Conservation (phyloP, 2,888 invertebrate species). For the Eupithecia vulgata region DNA sequence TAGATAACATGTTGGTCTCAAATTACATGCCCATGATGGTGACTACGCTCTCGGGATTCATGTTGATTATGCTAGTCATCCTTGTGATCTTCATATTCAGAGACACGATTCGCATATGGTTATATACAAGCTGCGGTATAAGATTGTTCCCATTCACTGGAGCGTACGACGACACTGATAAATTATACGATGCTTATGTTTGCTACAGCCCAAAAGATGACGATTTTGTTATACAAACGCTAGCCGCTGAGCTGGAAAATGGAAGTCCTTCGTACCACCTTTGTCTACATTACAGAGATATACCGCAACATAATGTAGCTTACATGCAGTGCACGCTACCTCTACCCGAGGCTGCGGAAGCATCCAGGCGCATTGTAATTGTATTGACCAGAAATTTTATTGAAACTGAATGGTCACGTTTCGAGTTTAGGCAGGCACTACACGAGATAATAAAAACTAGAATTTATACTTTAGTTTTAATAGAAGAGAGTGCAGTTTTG, state of each 20-base stretch:
- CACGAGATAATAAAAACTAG: conserved; percentile 93
- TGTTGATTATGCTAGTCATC: conserved; percentile 89
- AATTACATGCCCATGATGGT: conserved; percentile 94
- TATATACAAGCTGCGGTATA: conserved; percentile 93
- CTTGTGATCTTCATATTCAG: conserved; percentile 93
- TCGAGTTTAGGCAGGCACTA: conserved; percentile 94
- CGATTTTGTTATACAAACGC: conserved; percentile 93
- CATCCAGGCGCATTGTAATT: conserved; percentile 92
- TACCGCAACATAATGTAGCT: conserved; percentile 87
- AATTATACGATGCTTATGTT: conserved; percentile 96
- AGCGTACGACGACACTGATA: conserved; percentile 91
- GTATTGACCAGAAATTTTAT: conserved; percentile 94
- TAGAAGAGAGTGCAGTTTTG: conserved; percentile 92
- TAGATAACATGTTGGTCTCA: conserved; percentile 91
- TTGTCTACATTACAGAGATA: conserved; percentile 94
- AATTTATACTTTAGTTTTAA: conserved; percentile 92
- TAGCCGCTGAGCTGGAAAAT: conserved; percentile 94
- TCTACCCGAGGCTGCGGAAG: conserved; percentile 94
- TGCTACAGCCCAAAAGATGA: conserved; percentile 97
- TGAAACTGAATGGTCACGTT: conserved; percentile 96
- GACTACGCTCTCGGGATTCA: conserved; percentile 89
- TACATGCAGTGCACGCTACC: conserved; percentile 89
- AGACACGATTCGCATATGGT: conserved; percentile 93
- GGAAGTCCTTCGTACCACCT: conserved; percentile 91
- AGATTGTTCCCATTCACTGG: conserved; percentile 90